Evolutionary conservation across 1,140 invertebrate genomes (phyloP), one percentile per base, ranked within the genome.

Genomic region (Cydia splendana): DNA sequence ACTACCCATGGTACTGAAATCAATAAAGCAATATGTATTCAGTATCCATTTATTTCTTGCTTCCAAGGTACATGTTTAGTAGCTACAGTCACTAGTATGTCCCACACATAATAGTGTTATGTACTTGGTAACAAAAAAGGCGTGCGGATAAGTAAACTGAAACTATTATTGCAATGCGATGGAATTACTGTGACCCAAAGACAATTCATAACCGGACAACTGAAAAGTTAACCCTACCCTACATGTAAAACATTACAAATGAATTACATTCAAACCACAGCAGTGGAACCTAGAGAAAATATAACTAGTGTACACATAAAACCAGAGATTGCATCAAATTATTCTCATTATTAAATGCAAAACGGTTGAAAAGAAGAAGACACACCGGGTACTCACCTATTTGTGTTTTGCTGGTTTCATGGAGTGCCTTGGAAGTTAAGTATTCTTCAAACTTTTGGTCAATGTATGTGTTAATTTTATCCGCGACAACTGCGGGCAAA

Each of bases 361-460:
- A 62, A 71, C 38, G 15, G n/a, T 34, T 38, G n/a, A 71, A 53
- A 45, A 42, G 6, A 13, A 76, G 51, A 30, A 79, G 65, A 65
- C 75, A 87, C 81, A 82, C 85, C 84, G 86, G 89, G 83, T 78
- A 79, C 88, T 87, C 93, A 96, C 96, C 95, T 79, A 95, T 91
- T 87, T 94, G 94, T 75, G 93, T 93, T 85, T 94, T 94, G 75
- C 92, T 94, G 38, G 94, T 95, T 87, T 96, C 95, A 79, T 95
- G 94, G 20, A 96, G 90, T 5, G 95, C 96, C 93, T 96, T 96
- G 2, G 95, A 94, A n/a, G 95, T 96, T 53, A 96, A 93, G 65
- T 95, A 95, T 88, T 96, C 95, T 82, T 96, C 95, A 81, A 96
- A 95, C 88, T 95, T 95, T 77, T 94, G 91, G 48, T 95, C 95